These are phyloP conservation scores for Artibeus lituratus DNA, from an alignment of 2,797 vertebrate genomes.

Conservation along the genomic window DNA sequence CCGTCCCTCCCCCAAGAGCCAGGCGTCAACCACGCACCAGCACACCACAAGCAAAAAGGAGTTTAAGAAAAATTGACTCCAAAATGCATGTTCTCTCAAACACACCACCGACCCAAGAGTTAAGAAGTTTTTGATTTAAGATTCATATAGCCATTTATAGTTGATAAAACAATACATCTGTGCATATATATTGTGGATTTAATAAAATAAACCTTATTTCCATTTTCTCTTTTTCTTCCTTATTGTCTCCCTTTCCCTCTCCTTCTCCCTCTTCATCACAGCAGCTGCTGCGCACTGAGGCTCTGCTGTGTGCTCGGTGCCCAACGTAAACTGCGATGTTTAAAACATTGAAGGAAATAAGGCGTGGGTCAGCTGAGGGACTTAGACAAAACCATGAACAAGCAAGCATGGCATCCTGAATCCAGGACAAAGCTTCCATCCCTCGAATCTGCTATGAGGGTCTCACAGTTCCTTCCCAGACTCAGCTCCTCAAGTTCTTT, in stretches of 20 bases:
- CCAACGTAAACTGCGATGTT: background rate
- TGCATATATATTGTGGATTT: background rate
- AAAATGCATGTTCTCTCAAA: background rate
- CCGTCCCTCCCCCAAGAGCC: too few relatives aligned
- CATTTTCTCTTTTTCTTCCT: background rate
- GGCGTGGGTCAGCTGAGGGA: background rate
- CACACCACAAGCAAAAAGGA: background rate
- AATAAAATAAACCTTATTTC: background rate
- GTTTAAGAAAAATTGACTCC: background rate
- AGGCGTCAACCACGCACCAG: too few relatives aligned
- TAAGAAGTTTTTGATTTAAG: background rate
- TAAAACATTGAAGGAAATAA: background rate
- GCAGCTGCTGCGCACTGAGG: too few relatives aligned
- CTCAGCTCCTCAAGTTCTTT: background rate
- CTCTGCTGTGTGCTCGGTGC: fast-evolving
- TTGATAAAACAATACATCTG: background rate
- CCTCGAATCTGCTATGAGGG: too few relatives aligned
- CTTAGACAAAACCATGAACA: background rate
- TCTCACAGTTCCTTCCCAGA: background rate
- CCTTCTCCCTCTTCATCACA: background rate
- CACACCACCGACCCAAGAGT: background rate
- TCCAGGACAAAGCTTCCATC: background rate
- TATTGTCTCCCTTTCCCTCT: background rate
- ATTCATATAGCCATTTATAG: background rate
- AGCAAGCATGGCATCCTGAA: background rate